Base-by-base conservation (phyloP, 2,888 invertebrate genomes). In the Eristalis intricaria region DNA sequence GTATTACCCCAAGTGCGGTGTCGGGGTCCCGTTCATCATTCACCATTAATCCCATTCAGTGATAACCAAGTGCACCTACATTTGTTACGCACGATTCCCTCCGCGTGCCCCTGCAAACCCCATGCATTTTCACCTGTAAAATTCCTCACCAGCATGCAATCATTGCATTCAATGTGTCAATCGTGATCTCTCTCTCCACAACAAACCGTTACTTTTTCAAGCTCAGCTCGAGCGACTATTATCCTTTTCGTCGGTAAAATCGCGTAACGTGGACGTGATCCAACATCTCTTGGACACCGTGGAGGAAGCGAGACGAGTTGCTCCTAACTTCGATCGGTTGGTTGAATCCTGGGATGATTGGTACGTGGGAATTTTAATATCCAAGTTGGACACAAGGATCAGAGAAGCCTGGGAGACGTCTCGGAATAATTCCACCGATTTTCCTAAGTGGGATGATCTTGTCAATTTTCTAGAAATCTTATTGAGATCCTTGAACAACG, bases 291-390 rank as follows among this genome's bases (percentile, higher is more conserved):
- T 60, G 26, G 60, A 61, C 26, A 11, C 60, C 13, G 60, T 29
- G 26, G 29, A 29, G 29, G 60, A 61, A 13, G 22, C 23, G 22
- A 61, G 60, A 64, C 35, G 63, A n/a, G 19, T 64, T 13, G 63
- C 63, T 32, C n/a, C 35, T n/a, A 64, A 64, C 35, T 64, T 64
- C n/a, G 63, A 19, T 32, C 63, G 63, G 4, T n/a, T 11, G 29
- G 38, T 64, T 19, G 64, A 64, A 19, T 35, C 22, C 19, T 64
- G 64, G 35, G 64, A 64, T 64, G 64, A 64, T 32, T 64, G 64
- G 64, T 64, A 35, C 32, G 64, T 35, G 10, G 64, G 38, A 10
- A 64, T 64, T 35, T 11, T 35, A 64, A n/a, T 35, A 38, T 32
- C 63, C 32, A 63, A 63, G 32, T n/a, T 63, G 8, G 63, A 63